A percentile compares a stretch with the other conserved stretches of the same genome.
phyloP scores from a whole-genome alignment of 2,797 vertebrate species.

The Peromyscus aztecus region DNA sequence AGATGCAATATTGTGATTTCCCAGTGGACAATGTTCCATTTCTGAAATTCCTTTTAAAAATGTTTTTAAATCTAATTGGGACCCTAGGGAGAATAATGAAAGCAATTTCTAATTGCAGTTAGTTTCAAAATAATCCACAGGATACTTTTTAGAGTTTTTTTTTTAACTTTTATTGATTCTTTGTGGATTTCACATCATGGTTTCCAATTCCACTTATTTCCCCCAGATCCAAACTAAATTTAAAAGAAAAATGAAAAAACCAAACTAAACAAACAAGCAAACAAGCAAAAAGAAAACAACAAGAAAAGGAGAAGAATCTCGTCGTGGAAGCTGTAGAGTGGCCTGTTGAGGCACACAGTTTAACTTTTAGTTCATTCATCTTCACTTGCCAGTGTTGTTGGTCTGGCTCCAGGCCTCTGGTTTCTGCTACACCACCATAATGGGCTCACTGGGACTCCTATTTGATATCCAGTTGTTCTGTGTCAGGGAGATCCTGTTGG shows the following conservation, averaged over 20 bases:
- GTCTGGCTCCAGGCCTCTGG: not conserved
- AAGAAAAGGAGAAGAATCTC: not conserved
- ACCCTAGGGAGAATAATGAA: not conserved
- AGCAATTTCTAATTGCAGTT: constrained; percentile 27
- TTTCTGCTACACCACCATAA: too few species aligned
- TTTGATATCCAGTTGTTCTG: not conserved
- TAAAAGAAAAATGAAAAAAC: not conserved
- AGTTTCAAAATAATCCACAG: constrained; percentile 38
- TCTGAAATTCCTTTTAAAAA: constrained; percentile 52
- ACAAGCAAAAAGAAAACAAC: not conserved
- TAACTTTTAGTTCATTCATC: not conserved
- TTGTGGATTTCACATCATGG: not conserved
- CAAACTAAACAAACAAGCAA: not conserved
- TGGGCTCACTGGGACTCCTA: not conserved
- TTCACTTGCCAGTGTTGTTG: not conserved
- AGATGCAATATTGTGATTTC: constrained; percentile 30
- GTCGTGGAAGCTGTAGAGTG: not conserved
- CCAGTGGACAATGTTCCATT: not conserved
- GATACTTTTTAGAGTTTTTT: not conserved
- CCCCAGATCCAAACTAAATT: not conserved
- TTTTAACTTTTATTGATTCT: not conserved
- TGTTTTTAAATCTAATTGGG: not conserved
- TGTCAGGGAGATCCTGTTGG: not conserved
- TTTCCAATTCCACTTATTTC: not conserved
- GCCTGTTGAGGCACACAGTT: not conserved